A percentile compares a stretch with the other conserved stretches of the same genome.
phyloP scores from a whole-genome alignment of 1,140 invertebrate species.

The Eueides isabella region DNA sequence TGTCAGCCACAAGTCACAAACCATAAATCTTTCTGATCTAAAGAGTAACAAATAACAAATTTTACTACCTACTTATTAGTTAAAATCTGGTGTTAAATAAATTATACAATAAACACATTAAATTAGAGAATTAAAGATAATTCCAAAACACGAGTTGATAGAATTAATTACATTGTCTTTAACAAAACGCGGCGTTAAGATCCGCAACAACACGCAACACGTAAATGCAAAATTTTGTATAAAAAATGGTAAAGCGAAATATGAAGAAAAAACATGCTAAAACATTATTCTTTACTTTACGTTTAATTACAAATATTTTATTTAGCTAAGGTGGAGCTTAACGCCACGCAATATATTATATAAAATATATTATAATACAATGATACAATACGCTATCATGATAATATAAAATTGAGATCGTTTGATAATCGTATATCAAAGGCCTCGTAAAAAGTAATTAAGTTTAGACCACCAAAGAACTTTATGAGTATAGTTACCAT shows the following conservation, averaged over 20 bases:
- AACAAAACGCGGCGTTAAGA: background rate
- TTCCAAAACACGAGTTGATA: too few relatives aligned
- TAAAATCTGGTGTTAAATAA: background rate
- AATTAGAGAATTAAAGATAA: background rate
- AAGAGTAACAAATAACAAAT: background rate
- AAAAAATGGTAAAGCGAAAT: too few relatives aligned
- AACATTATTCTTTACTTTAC: too few relatives aligned
- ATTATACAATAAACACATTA: background rate
- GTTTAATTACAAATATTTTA: too few relatives aligned
- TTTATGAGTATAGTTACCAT: background rate
- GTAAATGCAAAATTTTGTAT: too few relatives aligned
- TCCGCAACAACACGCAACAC: background rate
- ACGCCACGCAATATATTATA: too few relatives aligned
- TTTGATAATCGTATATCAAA: slow-evolving; percentile 1
- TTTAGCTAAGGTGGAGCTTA: too few relatives aligned
- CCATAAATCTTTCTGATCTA: slow-evolving; percentile 7
- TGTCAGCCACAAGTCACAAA: background rate
- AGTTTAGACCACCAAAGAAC: slow-evolving; percentile 4
- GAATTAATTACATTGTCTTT: too few relatives aligned
- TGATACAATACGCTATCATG: background rate
- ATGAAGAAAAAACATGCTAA: too few relatives aligned
- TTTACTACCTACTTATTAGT: too few relatives aligned
- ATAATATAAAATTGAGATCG: background rate
- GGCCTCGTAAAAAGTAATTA: background rate
- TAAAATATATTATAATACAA: background rate